Evolutionary conservation across 2,888 invertebrate species (phyloP).

Genomic region (Deilephila porcellus): DNA sequence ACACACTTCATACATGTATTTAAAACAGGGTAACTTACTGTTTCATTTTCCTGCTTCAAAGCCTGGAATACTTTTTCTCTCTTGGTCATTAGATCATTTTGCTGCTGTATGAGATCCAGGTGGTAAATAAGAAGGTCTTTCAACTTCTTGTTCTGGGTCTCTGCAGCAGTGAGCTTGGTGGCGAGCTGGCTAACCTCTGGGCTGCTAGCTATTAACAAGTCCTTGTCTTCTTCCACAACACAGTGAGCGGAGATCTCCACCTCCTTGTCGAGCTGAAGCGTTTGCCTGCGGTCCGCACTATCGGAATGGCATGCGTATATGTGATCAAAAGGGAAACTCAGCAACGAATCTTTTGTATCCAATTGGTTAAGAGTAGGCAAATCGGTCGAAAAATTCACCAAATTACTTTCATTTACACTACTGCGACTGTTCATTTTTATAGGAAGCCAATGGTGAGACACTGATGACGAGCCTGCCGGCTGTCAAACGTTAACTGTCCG

Average conservation of each 20-base stretch:
- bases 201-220: constrained; percentile 43
- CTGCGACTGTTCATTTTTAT: constrained; percentile 82
- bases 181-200: constrained; percentile 57
- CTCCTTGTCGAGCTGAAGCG: constrained; percentile 70
- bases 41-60: constrained; percentile 91
- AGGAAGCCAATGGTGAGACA: constrained; percentile 61
- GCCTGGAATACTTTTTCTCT: constrained; percentile 91
- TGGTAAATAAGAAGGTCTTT: constrained; percentile 93
- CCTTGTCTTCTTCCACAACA: constrained; percentile 61
- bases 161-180: constrained; percentile 69
- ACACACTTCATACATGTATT: background rate
- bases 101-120: constrained; percentile 95
- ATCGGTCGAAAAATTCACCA: constrained; percentile 78
- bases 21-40: constrained; percentile 80
- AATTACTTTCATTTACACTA: constrained; percentile 79
- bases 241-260: constrained; percentile 69
- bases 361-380: constrained; percentile 70
- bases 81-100: constrained; percentile 92
- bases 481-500: constrained; percentile 71
- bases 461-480: constrained; percentile 79
- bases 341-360: constrained; percentile 81
- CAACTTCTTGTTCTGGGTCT: constrained; percentile 87
- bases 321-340: constrained; percentile 89
- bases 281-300: constrained; percentile 61
- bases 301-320: constrained; percentile 88